phyloP scores from a whole-genome alignment of 2,888 invertebrate genomes.

The Thera britannica region DNA sequence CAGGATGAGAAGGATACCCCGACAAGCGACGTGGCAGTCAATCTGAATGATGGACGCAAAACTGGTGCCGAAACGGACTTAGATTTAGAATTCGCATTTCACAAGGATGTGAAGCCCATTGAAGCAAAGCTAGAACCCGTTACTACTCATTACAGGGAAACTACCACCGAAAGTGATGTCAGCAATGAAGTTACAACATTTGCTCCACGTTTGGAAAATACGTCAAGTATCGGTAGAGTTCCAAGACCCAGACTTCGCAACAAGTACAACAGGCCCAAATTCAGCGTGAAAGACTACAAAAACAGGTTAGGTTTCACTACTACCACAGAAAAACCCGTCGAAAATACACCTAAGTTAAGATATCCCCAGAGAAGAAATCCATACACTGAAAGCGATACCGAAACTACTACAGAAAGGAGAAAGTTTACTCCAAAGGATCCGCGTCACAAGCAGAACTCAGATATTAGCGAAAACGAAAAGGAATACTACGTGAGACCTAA shows the following conservation, averaged over 20 bases:
- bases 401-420: conserved; percentile 78
- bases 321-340: conserved; percentile 68
- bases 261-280: conserved; percentile 88
- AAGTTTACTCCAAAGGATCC: conserved; percentile 82
- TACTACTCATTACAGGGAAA: conserved; percentile 52
- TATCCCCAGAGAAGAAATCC: conserved; percentile 80
- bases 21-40: conserved; percentile 78
- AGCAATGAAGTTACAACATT: conserved; percentile 59
- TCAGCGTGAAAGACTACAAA: conserved; percentile 91
- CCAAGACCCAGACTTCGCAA: conserved; percentile 73
- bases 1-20: conserved; percentile 83
- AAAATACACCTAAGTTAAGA: conserved; percentile 71
- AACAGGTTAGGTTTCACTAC: conserved; percentile 86
- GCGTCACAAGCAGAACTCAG: conserved; percentile 64
- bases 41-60: conserved; percentile 63
- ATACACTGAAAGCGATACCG: conserved; percentile 67
- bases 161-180: conserved; percentile 56
- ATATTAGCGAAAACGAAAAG: conserved; percentile 62
- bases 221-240: conserved; percentile 58
- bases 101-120: conserved; percentile 75
- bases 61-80: conserved; percentile 58
- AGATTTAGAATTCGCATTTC: conserved; percentile 72
- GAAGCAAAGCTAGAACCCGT: conserved; percentile 69
- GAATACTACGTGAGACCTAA: conserved; percentile 57
- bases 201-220: conserved; percentile 61